Evolutionary conservation across 2,113 vertebrate genomes (phyloP).

Genomic region (Phrynosoma blainvillii): DNA sequence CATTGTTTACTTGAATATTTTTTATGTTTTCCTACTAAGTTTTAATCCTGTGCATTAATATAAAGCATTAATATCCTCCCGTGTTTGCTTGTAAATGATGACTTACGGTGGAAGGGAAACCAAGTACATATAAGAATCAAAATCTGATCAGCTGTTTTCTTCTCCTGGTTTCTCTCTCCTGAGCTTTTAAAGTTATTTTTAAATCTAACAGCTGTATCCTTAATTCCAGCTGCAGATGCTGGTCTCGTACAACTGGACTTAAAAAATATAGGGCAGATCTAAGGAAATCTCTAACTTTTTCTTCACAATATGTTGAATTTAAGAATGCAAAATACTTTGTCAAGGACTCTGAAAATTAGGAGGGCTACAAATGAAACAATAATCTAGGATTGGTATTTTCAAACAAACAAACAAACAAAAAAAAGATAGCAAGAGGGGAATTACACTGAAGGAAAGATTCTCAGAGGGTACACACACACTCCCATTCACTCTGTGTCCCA

Average conservation of each 20-base stretch:
- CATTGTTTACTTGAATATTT: slow-evolving; percentile 67
- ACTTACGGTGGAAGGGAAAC: neutral
- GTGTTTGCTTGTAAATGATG: slow-evolving; percentile 32
- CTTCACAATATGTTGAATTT: neutral
- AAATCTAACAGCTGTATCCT: neutral
- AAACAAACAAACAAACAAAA: no score
- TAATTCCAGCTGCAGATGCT: slow-evolving; percentile 21
- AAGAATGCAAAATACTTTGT: neutral
- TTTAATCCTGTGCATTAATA: slow-evolving; percentile 64
- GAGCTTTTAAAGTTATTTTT: slow-evolving; percentile 24
- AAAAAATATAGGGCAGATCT: neutral
- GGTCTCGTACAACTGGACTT: neutral
- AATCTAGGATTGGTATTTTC: neutral
- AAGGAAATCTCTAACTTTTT: neutral
- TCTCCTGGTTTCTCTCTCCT: neutral
- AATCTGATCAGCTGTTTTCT: neutral
- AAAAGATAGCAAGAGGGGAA: neutral
- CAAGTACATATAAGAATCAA: neutral
- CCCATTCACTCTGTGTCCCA: no score
- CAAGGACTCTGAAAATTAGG: neutral
- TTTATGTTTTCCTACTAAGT: slow-evolving; percentile 49
- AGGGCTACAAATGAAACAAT: neutral
- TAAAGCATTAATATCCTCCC: slow-evolving; percentile 52
- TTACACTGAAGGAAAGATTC: neutral
- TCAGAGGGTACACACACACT: no score